Evolutionary conservation across 2,797 vertebrate species (phyloP).

Genomic region (Clarias laeviceps): DNA sequence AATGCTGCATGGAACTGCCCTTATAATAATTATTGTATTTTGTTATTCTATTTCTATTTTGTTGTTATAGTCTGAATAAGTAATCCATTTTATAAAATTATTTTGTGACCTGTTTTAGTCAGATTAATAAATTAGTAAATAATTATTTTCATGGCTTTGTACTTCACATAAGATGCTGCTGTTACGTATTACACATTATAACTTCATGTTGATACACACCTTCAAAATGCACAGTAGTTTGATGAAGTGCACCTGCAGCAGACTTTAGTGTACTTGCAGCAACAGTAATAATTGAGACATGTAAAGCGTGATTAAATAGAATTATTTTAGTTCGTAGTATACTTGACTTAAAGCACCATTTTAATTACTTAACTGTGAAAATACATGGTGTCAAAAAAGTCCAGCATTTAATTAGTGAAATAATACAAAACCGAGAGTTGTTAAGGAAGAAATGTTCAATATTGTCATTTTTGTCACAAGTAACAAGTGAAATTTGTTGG

Average conservation of each 20-base stretch:
- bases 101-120: too few relatives aligned
- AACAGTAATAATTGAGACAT: neutral
- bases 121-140: neutral
- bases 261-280: neutral
- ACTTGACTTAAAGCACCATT: neutral
- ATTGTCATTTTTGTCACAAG: neutral
- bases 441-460: neutral
- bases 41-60: neutral
- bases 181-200: neutral
- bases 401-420: neutral
- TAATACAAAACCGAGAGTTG: neutral
- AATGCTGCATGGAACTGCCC: too few relatives aligned
- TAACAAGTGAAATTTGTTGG: neutral
- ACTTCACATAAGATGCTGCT: neutral
- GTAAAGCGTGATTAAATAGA: neutral
- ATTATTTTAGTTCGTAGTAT: neutral
- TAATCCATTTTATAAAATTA: too few relatives aligned
- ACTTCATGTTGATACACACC: neutral
- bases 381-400: neutral
- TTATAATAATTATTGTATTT: neutral
- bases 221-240: neutral
- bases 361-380: neutral
- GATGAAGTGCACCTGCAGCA: neutral
- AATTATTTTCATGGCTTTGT: neutral
- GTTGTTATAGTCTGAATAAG: neutral